Conservation (phyloP, 1,140 invertebrate genomes). For the Parapsyche elsis region DNA sequence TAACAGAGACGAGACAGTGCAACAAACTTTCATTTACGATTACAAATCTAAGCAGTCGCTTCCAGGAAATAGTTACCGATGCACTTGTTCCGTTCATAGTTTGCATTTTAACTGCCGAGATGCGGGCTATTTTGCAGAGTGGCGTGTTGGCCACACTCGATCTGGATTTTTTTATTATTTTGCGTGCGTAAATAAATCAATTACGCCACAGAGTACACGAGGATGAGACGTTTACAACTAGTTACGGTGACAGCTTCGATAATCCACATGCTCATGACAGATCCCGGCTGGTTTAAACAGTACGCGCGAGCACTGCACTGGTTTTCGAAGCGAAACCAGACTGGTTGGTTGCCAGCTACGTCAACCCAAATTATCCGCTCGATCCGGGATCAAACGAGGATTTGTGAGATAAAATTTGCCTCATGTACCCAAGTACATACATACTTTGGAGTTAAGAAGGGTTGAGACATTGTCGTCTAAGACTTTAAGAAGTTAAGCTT, state of each 20-base stretch:
- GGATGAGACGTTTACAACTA: constrained; percentile 36
- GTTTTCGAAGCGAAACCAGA: not conserved
- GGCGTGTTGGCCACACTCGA: no score
- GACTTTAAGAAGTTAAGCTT: no score
- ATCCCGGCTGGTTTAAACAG: not conserved
- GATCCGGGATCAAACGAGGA: not conserved
- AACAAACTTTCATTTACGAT: not conserved
- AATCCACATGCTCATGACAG: constrained; percentile 32
- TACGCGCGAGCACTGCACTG: no score
- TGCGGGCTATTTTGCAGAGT: no score
- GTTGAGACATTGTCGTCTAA: no score
- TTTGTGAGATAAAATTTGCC: not conserved
- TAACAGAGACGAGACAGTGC: not conserved
- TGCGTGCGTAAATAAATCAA: constrained; percentile 13
- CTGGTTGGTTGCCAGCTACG: not conserved
- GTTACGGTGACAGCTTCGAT: constrained; percentile 4
- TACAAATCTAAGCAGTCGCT: not conserved
- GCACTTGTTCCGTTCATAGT: not conserved
- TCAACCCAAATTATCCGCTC: not conserved
- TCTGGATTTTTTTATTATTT: no score
- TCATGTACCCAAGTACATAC: not conserved
- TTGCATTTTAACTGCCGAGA: not conserved
- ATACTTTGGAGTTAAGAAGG: no score
- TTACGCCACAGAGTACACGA: not conserved
- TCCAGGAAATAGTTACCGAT: constrained; percentile 10